Conservation (phyloP, 2,888 invertebrate genomes). For the Platycheirus albimanus region DNA sequence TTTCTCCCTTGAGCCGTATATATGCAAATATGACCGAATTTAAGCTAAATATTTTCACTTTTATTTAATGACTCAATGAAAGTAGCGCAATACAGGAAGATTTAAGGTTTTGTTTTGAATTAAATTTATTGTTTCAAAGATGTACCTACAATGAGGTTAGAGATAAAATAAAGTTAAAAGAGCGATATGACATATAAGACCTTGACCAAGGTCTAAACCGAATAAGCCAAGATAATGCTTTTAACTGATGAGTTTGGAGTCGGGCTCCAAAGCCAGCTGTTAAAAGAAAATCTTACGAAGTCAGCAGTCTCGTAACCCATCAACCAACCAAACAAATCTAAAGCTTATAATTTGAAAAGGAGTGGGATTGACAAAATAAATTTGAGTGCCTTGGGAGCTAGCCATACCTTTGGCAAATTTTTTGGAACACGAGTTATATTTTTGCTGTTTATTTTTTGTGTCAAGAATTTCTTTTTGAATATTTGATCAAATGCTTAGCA, state of each 20-base stretch:
- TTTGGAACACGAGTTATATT: no score
- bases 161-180: no score
- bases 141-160: neutral
- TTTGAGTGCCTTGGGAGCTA: no score
- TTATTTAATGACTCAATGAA: conserved; percentile 52
- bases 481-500: no score
- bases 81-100: conserved; percentile 20
- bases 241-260: conserved; percentile 21
- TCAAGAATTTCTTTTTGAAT: no score
- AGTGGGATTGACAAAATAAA: conserved; percentile 10
- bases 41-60: conserved; percentile 58
- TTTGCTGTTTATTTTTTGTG: no score
- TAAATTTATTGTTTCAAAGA: conserved; percentile 1
- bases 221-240: conserved; percentile 13
- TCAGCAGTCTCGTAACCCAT: neutral
- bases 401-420: no score
- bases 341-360: neutral
- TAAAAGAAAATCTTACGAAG: conserved; percentile 19
- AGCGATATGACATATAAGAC: conserved; percentile 50
- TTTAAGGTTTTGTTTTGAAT: neutral
- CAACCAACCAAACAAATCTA: neutral
- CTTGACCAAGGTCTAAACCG: conserved; percentile 60
- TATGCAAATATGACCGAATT: conserved; percentile 49
- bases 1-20: conserved; percentile 49
- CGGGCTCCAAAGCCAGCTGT: conserved; percentile 39